Base-by-base conservation (phyloP, 2,797 vertebrate species). In the Betta splendens region DNA sequence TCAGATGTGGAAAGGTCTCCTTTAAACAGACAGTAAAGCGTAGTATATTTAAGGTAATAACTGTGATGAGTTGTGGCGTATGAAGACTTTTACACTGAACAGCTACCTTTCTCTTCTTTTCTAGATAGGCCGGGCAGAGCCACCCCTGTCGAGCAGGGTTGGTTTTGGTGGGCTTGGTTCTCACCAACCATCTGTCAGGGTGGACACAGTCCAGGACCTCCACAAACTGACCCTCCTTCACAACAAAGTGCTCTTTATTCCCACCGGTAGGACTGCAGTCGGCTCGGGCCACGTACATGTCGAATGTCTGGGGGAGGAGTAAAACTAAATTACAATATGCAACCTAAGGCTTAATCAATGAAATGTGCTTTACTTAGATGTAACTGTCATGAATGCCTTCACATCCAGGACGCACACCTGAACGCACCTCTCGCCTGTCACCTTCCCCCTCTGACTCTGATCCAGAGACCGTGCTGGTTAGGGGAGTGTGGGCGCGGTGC, bases 81-180 rank as follows among this genome's bases (percentile, higher is more conserved):
- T n/a, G n/a, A n/a, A n/a, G n/a, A n/a, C n/a, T n/a, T n/a, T n/a
- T n/a, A n/a, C n/a, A n/a, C n/a, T n/a, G n/a, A n/a, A n/a, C n/a
- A n/a, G n/a, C 4, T 72, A 99, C 98, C 94, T 94, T 96, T 64
- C 96, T 92, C 65, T 93, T 95, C 83, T 94, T 97, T 80, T 99
- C 96, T 72, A 99, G 82, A 50, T 98, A 99, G 10, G 98, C 98
- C 2, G 97, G 95, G 13, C 94, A 98, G n/a, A 98, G 91, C 98
- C 98, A 99, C 1, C 96, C 98, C 85, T 98, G 96, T n/a, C 96
- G 87, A 5, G 94, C 94, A 2, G 94, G 93, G 58, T 93, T 97
- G 2, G 89, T 93, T 83, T 98, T 99, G 4, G 95, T 96, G 69
- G 97, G 98, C 82, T 98, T 99, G 39, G 98, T 99, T 54, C 96